Conservation (phyloP, 1,140 invertebrate species). For the Tetramorium simillimum region DNA sequence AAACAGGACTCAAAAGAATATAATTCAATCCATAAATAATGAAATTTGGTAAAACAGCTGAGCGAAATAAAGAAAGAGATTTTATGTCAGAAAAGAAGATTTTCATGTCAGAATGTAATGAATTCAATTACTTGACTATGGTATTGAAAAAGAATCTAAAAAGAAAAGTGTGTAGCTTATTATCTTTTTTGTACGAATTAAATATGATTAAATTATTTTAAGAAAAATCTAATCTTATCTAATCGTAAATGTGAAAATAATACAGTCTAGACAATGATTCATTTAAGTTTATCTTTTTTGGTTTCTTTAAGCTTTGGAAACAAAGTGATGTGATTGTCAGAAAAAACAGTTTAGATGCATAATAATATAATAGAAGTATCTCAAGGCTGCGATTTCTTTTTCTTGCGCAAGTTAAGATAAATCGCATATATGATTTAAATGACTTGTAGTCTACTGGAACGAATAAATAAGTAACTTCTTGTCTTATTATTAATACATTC, state of each 20-base stretch:
- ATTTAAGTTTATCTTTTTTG: background rate
- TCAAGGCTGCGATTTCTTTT: background rate
- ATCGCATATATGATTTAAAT: background rate
- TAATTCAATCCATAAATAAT: background rate
- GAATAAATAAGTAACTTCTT: background rate
- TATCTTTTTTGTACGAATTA: background rate
- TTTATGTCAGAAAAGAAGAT: background rate
- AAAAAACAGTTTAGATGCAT: background rate
- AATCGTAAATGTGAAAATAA: background rate
- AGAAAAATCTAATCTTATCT: background rate
- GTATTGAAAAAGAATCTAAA: background rate
- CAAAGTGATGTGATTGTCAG: background rate
- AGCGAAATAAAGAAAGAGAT: background rate
- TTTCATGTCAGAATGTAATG: background rate
- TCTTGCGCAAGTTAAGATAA: background rate
- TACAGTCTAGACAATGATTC: background rate
- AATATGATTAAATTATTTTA: background rate
- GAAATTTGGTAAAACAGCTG: background rate
- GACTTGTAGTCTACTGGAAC: background rate
- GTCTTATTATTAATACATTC: background rate
- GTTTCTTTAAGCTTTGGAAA: background rate
- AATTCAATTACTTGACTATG: background rate
- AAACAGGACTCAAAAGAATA: background rate
- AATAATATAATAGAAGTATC: background rate
- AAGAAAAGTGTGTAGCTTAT: background rate